Conservation (phyloP, 2,797 vertebrate species). For the Apodemus agrarius region DNA sequence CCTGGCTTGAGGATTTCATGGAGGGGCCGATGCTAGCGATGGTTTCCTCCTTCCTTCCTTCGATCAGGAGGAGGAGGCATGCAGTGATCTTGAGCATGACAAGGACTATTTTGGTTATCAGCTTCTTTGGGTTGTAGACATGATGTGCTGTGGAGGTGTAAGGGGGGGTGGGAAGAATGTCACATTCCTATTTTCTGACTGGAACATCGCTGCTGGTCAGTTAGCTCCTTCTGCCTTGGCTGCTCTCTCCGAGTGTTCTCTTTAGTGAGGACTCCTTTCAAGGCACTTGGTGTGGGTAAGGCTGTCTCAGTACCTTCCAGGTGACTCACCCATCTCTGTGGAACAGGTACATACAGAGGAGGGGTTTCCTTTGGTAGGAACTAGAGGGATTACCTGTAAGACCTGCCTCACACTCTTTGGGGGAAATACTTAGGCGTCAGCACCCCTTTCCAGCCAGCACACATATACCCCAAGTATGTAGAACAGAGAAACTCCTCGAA, state of each 20-base stretch:
- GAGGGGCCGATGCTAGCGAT: neutral
- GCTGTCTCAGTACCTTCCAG: neutral
- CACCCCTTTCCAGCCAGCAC: conserved; percentile 28
- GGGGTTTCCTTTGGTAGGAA: conserved; percentile 29
- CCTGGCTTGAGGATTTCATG: neutral
- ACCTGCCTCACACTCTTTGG: conserved; percentile 43
- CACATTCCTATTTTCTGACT: conserved; percentile 27
- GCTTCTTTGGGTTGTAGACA: neutral
- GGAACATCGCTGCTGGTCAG: neutral
- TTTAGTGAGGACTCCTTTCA: neutral
- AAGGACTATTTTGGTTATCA: conserved; percentile 40
- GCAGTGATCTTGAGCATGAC: neutral
- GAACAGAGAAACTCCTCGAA: conserved; percentile 73
- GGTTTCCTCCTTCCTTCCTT: neutral
- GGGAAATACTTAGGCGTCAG: conserved; percentile 29
- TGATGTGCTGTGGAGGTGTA: neutral
- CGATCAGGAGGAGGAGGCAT: conserved; percentile 17
- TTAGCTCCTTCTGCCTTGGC: neutral
- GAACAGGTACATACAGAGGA: conserved; percentile 2
- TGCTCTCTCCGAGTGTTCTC: neutral
- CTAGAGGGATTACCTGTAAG: conserved; percentile 26
- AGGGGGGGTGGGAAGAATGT: neutral
- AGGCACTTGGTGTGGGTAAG: neutral
- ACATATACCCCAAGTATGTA: conserved; percentile 62
- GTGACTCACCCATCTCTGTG: neutral